Evolutionary conservation across 2,888 invertebrate genomes (phyloP).

Genomic region (Nephrotoma flavescens): DNA sequence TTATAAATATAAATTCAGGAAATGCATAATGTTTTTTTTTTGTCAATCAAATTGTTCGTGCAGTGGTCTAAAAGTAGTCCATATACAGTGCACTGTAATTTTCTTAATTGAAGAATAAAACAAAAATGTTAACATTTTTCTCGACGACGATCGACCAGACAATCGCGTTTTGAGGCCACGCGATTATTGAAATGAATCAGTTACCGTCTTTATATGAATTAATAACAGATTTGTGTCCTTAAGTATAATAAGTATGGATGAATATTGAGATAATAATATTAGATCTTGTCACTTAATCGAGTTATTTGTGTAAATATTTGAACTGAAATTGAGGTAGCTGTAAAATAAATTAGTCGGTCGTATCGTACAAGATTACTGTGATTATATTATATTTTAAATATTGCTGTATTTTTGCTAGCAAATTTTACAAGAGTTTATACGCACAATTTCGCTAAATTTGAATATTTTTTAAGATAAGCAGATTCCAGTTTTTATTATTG

Average conservation of each 20-base stretch:
- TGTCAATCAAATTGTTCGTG: neutral
- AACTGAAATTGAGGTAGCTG: neutral
- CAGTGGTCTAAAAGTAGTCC: neutral
- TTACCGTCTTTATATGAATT: neutral
- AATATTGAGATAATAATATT: neutral
- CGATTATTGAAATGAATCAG: neutral
- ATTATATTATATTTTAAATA: too few relatives aligned
- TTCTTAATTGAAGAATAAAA: neutral
- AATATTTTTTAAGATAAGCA: neutral
- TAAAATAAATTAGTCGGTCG: neutral
- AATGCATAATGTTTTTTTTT: neutral
- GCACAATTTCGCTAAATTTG: neutral
- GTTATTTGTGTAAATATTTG: neutral
- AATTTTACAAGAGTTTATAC: neutral
- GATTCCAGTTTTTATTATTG: neutral
- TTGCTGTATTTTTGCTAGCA: too few relatives aligned
- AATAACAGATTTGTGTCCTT: neutral
- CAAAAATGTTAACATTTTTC: neutral
- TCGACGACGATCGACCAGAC: neutral
- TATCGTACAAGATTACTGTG: too few relatives aligned
- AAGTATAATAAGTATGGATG: neutral
- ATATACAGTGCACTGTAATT: neutral
- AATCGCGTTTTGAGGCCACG: neutral
- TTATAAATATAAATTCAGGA: neutral
- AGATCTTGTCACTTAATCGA: too few relatives aligned